These are phyloP conservation scores for Apostichopus parvimensis DNA, from an alignment of 35 echinoderm and acorn worm genomes.

Conservation along the genomic window DNA sequence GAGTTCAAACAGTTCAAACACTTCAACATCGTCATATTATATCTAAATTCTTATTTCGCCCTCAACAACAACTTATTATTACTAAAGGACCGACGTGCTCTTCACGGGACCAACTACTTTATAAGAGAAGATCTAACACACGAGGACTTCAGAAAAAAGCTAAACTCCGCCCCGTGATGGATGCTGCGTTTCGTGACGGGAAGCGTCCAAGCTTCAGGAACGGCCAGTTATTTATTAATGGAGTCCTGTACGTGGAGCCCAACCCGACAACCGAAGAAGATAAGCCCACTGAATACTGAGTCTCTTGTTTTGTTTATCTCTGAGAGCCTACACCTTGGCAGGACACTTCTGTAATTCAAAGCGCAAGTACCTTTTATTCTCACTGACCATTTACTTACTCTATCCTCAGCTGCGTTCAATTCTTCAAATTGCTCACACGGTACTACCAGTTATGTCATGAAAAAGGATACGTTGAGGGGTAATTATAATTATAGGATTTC, in stretches of 20 bases:
- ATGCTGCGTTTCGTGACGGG: not conserved
- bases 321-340: too few relatives aligned
- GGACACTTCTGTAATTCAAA: too few relatives aligned
- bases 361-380: too few relatives aligned
- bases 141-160: not conserved
- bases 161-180: not conserved
- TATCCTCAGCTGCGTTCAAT: too few relatives aligned
- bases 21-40: not conserved
- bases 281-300: too few relatives aligned
- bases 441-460: too few relatives aligned
- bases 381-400: too few relatives aligned
- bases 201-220: constrained; percentile 13
- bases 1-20: not conserved
- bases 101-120: not conserved
- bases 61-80: not conserved
- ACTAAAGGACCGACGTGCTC: not conserved
- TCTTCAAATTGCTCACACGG: too few relatives aligned
- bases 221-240: not conserved
- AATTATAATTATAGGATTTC: too few relatives aligned
- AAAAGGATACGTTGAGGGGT: too few relatives aligned
- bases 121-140: not conserved
- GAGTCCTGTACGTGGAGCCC: not conserved
- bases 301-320: too few relatives aligned
- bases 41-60: not conserved
- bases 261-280: too few relatives aligned